These are phyloP conservation scores for Chanos chanos DNA, from an alignment of 2,797 vertebrate species.

Conservation along the genomic window DNA sequence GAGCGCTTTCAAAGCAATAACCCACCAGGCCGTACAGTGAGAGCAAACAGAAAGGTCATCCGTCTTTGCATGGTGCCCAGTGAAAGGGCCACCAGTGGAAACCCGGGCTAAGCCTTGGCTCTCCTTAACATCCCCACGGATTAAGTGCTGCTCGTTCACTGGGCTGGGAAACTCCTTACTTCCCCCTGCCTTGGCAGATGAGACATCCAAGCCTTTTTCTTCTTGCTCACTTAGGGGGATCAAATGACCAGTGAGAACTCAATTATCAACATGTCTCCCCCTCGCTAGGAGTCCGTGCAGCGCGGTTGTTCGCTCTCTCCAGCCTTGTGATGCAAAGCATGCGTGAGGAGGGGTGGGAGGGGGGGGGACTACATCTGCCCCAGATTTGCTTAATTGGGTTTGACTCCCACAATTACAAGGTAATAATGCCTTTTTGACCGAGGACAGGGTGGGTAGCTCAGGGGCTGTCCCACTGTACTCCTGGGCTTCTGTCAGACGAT, in stretches of 20 bases:
- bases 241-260: conserved; percentile 80
- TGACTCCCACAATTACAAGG: conserved; percentile 73
- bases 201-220: conserved; percentile 65
- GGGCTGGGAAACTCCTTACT: conserved; percentile 48
- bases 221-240: conserved; percentile 85
- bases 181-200: conserved; percentile 56
- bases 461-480: conserved; percentile 52
- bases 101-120: conserved; percentile 42
- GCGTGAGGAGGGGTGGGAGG: conserved; percentile 41
- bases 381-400: conserved; percentile 83
- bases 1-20: conserved; percentile 55
- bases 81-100: conserved; percentile 48
- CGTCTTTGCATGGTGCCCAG: conserved; percentile 45
- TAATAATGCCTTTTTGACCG: conserved; percentile 67
- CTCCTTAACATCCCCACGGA: conserved; percentile 54
- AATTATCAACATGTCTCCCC: conserved; percentile 75
- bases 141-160: conserved; percentile 66
- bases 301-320: neutral
- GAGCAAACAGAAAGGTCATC: conserved; percentile 54
- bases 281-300: conserved; percentile 42
- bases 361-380: conserved; percentile 71
- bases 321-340: conserved; percentile 35
- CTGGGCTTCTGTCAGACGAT: conserved; percentile 41
- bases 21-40: conserved; percentile 56
- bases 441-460: conserved; percentile 14